phyloP scores from a whole-genome alignment of 1,140 invertebrate species.

The Microplitis demolitor region DNA sequence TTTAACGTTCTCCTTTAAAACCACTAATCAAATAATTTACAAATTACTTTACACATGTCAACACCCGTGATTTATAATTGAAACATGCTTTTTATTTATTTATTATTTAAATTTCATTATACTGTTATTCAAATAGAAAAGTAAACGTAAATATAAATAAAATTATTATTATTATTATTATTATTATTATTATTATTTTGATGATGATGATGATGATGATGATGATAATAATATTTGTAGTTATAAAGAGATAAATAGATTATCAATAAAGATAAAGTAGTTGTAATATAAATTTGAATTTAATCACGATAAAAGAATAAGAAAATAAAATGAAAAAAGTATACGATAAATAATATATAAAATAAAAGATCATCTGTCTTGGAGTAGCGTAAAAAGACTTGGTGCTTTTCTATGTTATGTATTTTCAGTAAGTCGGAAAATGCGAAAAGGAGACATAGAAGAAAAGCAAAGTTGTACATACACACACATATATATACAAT shows the following conservation, averaged over 20 bases:
- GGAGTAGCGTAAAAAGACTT: slow-evolving; percentile 13
- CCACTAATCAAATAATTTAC: background rate
- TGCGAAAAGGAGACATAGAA: background rate
- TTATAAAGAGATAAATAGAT: slow-evolving; percentile 11
- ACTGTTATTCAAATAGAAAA: background rate
- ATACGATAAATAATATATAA: background rate
- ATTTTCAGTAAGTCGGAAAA: slow-evolving; percentile 16
- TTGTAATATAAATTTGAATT: slow-evolving; percentile 5
- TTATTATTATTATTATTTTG: too few relatives aligned
- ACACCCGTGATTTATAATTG: background rate
- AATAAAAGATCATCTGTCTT: slow-evolving; percentile 28
- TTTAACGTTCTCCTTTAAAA: background rate
- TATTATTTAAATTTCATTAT: background rate
- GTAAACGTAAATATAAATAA: background rate
- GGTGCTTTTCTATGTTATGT: background rate
- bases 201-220: background rate
- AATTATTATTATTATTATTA: background rate
- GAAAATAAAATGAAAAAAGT: slow-evolving; percentile 11
- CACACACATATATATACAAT: background rate
- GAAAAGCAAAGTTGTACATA: background rate
- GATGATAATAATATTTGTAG: background rate
- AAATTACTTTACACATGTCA: slow-evolving; percentile 11
- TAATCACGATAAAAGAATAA: background rate
- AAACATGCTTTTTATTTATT: background rate
- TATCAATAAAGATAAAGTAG: slow-evolving; percentile 9